Conservation (phyloP, 1,140 invertebrate species). For the Drosophila kikkawai region DNA sequence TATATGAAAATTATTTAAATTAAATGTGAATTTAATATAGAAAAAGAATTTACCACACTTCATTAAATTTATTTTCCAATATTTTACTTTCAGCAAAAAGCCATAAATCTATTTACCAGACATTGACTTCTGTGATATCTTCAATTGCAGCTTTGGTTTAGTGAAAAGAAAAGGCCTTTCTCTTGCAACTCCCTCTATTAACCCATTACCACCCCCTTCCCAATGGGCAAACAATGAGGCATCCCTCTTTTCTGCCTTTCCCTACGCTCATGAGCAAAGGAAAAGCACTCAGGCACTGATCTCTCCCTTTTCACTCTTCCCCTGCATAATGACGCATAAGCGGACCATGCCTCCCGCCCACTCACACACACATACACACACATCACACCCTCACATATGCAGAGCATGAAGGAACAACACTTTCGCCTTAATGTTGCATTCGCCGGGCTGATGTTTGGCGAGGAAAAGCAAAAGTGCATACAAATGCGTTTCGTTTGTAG, state of each 20-base stretch:
- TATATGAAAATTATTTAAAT: not conserved
- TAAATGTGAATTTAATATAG: not conserved
- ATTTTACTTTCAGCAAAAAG: not conserved
- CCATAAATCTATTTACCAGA: not conserved
- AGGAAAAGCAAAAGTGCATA: conserved; percentile 64
- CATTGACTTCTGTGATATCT: not conserved
- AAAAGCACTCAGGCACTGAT: conserved; percentile 70
- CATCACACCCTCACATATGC: conserved; percentile 1
- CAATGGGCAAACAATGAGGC: conserved; percentile 64
- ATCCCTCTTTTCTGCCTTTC: not conserved
- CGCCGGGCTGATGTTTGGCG: conserved; percentile 46
- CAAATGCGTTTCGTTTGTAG: conserved; percentile 71
- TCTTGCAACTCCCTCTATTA: not conserved
- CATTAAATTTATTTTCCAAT: not conserved
- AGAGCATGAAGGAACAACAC: conserved; percentile 39
- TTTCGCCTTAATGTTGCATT: conserved; percentile 66
- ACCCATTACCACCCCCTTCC: not conserved
- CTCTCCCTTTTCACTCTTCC: conserved; percentile 5
- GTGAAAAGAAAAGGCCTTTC: conserved; percentile 2
- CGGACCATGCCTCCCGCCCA: conserved; percentile 6
- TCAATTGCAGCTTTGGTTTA: not conserved
- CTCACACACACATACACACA: conserved; percentile 3
- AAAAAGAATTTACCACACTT: not conserved
- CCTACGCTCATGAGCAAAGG: conserved; percentile 56
- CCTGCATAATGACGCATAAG: conserved; percentile 57